These are phyloP conservation scores for Chalcosyrphus nemorum DNA, from an alignment of 2,888 invertebrate genomes.

Conservation along the genomic window DNA sequence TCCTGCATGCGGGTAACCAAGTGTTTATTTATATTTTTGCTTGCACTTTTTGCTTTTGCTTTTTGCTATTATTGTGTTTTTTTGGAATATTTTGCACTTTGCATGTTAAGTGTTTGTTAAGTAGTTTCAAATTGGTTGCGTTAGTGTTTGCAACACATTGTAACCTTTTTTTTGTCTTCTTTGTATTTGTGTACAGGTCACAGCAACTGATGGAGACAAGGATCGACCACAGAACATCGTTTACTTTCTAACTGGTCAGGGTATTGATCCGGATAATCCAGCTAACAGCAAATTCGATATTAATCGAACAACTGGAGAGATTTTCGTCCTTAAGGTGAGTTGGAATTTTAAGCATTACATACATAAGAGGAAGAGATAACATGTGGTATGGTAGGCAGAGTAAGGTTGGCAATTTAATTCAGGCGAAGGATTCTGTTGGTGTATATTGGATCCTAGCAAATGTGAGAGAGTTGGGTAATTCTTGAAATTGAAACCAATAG, in stretches of 20 bases:
- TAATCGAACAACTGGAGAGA: slow-evolving; percentile 96
- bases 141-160: slow-evolving; percentile 14
- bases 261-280: slow-evolving; percentile 96
- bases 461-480: too few relatives aligned
- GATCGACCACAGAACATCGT: slow-evolving; percentile 97
- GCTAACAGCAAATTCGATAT: slow-evolving; percentile 98
- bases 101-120: slow-evolving; percentile 35
- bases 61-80: not conserved
- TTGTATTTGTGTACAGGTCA: slow-evolving; percentile 86
- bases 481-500: too few relatives aligned
- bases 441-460: too few relatives aligned
- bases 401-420: too few relatives aligned
- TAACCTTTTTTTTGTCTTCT: slow-evolving; percentile 2
- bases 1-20: slow-evolving; percentile 24
- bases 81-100: slow-evolving; percentile 10
- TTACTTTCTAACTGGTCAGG: slow-evolving; percentile 97
- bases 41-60: slow-evolving; percentile 1
- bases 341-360: too few relatives aligned
- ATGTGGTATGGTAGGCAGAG: too few relatives aligned
- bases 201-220: slow-evolving; percentile 97
- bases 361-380: too few relatives aligned
- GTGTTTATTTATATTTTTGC: slow-evolving; percentile 31
- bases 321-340: slow-evolving; percentile 95
- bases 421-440: too few relatives aligned
- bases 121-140: slow-evolving; percentile 40